phyloP scores from a whole-genome alignment of 30 jellyfish, hydroid and myxozoan genomes.

The Turritopsis rubra region DNA sequence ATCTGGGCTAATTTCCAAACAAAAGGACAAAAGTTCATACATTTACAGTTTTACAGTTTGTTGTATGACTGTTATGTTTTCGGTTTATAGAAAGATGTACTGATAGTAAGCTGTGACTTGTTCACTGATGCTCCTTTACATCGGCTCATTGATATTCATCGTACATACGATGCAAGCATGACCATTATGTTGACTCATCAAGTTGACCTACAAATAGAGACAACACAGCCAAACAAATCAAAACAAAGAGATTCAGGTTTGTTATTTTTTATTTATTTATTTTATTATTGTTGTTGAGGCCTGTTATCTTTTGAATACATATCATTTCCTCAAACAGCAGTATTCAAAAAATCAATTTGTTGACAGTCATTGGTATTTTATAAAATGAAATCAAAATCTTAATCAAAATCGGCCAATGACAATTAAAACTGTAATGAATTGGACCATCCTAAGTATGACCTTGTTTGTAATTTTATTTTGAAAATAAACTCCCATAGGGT shows the following conservation, averaged over 20 bases:
- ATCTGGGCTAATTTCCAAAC: neutral
- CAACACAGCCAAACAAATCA: slow-evolving; percentile 26
- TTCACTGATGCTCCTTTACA: slow-evolving; percentile 77
- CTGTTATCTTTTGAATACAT: neutral
- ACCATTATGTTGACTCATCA: slow-evolving; percentile 64
- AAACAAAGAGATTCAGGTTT: slow-evolving; percentile 49
- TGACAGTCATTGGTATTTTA: no score
- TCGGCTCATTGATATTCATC: slow-evolving; percentile 71
- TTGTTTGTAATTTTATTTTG: no score
- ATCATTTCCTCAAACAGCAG: neutral
- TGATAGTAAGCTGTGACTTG: slow-evolving; percentile 70
- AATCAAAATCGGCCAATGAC: no score
- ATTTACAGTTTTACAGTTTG: neutral
- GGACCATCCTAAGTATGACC: no score
- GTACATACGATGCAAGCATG: slow-evolving; percentile 71
- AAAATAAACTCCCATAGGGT: no score
- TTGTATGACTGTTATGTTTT: neutral
- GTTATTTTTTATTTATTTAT: neutral
- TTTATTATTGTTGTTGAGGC: no score
- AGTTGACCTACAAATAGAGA: slow-evolving; percentile 59
- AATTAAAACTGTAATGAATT: no score
- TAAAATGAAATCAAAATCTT: no score
- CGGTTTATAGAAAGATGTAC: slow-evolving; percentile 46
- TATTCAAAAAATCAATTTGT: no score
- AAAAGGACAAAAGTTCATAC: neutral